Base-by-base conservation (phyloP, 2,113 vertebrate species). In the Cynocephalus volans region DNA sequence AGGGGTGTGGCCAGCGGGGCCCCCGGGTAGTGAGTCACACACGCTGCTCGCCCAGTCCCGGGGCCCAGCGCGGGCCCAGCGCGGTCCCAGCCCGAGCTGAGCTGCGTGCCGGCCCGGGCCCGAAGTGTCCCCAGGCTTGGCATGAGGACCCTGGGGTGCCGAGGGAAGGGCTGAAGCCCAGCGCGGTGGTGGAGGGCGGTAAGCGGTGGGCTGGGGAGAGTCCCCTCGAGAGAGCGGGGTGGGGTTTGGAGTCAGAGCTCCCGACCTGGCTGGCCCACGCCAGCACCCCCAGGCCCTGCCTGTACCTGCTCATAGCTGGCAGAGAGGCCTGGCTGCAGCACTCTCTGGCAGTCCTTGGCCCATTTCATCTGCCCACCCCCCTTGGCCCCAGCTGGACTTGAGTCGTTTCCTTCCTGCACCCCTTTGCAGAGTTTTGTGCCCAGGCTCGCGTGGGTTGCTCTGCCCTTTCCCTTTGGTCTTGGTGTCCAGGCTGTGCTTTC, bases 131-230 rank as follows among this genome's bases (percentile, higher is more conserved):
- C 88, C 1, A 84, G 92, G 92, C 95, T 95, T 98, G 99, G 99
- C 99, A 99, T 99, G 99, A 98, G 97, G 83, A 98, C 96, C 97
- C 98, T 33, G 86, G 97, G 97, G 95, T 84, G 91, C 96, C 91
- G 19, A 92, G 97, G 96, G 96, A 95, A 96, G 96, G 97, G 93
- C 93, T 91, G 97, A 94, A 97, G 73, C 82, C 96, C 58, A 15
- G 76, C 86, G 69, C 89, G 18, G 90, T 97, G 94, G 86, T 92
- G 95, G 93, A 95, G 98, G 98, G 98, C 96, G 98, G 97, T 98
- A 98, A 98, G 98, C 96, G 0, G 31, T 2, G 86, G 87, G 36
- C 76, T n/a, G 65, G 82, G 67, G 69, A 85, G 72, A 69, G 81
- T 81, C n/a, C 81, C 88, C 81, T 26, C 3, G 77, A 88, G 50